Evolutionary conservation across 2,797 vertebrate species (phyloP).

Genomic region (Sphaeramia orbicularis): DNA sequence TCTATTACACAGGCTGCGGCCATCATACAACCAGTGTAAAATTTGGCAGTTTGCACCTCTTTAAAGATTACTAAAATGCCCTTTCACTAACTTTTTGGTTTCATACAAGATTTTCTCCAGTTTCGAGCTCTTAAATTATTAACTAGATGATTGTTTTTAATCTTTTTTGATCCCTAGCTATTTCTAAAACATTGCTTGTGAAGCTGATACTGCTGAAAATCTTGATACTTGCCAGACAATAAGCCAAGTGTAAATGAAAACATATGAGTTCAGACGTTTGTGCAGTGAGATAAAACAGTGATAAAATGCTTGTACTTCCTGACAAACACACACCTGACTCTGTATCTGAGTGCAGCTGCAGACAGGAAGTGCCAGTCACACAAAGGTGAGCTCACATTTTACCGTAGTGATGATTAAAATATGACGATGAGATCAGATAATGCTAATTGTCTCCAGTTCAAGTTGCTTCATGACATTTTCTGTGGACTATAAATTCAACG

Average conservation of each 20-base stretch:
- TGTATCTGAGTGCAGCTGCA: conserved; percentile 3
- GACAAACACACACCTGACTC: conserved; percentile 6
- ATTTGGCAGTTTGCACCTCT: too few relatives aligned
- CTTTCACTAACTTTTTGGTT: too few relatives aligned
- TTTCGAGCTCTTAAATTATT: too few relatives aligned
- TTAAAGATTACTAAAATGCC: too few relatives aligned
- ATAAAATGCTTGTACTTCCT: conserved; percentile 25
- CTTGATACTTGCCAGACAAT: not conserved
- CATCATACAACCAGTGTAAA: too few relatives aligned
- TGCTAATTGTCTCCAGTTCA: not conserved
- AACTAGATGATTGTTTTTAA: too few relatives aligned
- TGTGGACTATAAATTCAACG: too few relatives aligned
- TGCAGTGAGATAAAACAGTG: conserved; percentile 3
- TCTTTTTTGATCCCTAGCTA: too few relatives aligned
- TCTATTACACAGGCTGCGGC: too few relatives aligned
- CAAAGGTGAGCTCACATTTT: conserved; percentile 30
- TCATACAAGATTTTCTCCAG: too few relatives aligned
- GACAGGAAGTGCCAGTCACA: conserved; percentile 36
- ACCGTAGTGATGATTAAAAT: not conserved
- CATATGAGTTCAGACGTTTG: not conserved
- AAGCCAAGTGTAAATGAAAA: not conserved
- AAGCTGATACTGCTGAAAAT: not conserved
- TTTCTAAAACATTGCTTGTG: not conserved
- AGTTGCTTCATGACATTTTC: not conserved
- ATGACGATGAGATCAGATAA: not conserved